Conservation (phyloP, 2,797 vertebrate genomes). For the Sus cebifrons region DNA sequence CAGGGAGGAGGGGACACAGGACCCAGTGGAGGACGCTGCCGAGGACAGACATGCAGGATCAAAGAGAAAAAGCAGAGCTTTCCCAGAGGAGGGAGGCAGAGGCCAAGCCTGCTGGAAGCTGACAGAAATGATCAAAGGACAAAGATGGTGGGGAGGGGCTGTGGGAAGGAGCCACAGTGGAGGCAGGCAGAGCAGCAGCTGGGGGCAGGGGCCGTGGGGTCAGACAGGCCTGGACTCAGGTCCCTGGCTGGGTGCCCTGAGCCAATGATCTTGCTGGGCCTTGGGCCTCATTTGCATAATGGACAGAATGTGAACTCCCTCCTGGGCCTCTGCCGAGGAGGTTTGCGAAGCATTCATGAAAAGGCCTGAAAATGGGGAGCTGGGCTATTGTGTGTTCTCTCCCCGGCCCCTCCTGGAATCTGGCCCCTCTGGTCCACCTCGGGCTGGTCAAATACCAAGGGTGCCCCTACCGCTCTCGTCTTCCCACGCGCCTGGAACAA, state of each 20-base stretch:
- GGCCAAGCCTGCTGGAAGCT: constrained; percentile 55
- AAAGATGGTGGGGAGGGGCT: background rate
- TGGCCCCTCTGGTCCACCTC: background rate
- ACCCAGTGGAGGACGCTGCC: background rate
- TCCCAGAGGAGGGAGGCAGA: constrained; percentile 53
- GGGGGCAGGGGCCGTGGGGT: background rate
- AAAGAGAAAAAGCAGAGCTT: constrained; percentile 72
- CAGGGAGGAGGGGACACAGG: background rate
- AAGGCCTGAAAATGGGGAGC: background rate
- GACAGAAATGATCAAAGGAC: constrained; percentile 72
- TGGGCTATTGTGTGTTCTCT: background rate
- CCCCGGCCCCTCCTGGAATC: background rate
- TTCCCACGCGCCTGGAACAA: background rate
- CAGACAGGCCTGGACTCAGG: background rate
- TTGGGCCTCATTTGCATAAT: constrained; percentile 52
- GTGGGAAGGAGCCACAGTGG: background rate
- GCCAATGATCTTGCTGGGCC: background rate
- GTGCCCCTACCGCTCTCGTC: background rate
- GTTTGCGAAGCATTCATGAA: background rate
- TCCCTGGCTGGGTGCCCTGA: background rate
- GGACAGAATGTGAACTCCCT: background rate
- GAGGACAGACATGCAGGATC: constrained; percentile 64
- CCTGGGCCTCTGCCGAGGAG: background rate
- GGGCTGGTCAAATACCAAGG: background rate
- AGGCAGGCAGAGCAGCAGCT: background rate